phyloP scores from a whole-genome alignment of 2,113 vertebrate species.

The Hiodon alosoides region DNA sequence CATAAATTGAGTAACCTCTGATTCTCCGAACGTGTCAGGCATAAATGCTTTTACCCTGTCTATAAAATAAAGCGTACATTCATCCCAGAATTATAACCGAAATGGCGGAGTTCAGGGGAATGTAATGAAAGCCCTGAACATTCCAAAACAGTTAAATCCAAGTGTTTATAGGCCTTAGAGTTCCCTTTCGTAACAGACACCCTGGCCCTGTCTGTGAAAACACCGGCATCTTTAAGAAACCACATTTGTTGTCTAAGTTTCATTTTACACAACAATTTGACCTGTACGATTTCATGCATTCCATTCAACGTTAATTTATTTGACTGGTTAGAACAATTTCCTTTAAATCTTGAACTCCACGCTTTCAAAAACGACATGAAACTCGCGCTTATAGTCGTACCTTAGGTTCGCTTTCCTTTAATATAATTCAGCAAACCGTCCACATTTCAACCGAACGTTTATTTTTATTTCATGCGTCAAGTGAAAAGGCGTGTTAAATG shows the following conservation, averaged over 20 bases:
- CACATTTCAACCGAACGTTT: background rate
- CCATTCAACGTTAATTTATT: background rate
- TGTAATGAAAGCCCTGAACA: background rate
- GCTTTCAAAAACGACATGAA: slow-evolving; percentile 1
- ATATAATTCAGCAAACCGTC: background rate
- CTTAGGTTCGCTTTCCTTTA: background rate
- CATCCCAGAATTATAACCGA: slow-evolving; percentile 16
- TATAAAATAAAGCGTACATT: slow-evolving; percentile 25
- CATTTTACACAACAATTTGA: background rate
- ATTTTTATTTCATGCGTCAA: slow-evolving; percentile 24
- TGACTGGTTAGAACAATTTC: background rate
- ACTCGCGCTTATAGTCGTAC: background rate
- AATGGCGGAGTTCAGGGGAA: slow-evolving; percentile 21
- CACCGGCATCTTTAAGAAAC: background rate
- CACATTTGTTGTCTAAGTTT: background rate
- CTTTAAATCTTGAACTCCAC: slow-evolving; percentile 28
- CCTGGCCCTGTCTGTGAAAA: background rate
- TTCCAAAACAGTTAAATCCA: slow-evolving; percentile 10
- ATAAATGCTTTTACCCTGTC: slow-evolving; percentile 54
- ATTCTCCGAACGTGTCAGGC: slow-evolving; percentile 66
- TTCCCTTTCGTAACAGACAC: background rate
- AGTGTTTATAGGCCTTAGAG: background rate
- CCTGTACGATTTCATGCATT: background rate
- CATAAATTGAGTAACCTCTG: slow-evolving; percentile 78
- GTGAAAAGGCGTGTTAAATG: slow-evolving; percentile 18